A percentile compares a stretch with the other conserved stretches of the same genome.
phyloP scores from a whole-genome alignment of 2,797 vertebrate species.

The Catamblyrhynchus diadema region DNA sequence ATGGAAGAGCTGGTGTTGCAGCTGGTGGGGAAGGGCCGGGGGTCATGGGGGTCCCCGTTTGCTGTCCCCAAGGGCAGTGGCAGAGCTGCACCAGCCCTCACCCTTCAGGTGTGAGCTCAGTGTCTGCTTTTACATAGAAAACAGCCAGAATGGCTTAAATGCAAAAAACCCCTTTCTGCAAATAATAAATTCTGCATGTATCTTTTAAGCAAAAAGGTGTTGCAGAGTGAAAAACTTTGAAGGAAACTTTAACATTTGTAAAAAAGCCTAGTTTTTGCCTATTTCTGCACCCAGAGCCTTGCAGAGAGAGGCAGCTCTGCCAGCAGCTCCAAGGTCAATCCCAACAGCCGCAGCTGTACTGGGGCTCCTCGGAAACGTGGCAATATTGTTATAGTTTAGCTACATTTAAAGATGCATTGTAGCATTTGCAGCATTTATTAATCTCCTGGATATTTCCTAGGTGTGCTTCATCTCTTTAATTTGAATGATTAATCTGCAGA shows the following conservation, averaged over 20 bases:
- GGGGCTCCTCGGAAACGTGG: accelerated
- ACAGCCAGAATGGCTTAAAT: neutral
- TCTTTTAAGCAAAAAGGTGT: neutral
- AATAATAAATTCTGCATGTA: accelerated
- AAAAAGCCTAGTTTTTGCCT: neutral
- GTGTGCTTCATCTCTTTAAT: accelerated
- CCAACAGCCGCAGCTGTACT: accelerated
- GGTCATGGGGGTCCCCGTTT: accelerated
- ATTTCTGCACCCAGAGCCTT: neutral
- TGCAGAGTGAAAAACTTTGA: neutral
- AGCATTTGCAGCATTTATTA: neutral
- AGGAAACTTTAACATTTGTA: neutral
- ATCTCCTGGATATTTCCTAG: neutral
- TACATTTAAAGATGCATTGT: neutral
- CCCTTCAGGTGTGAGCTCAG: neutral
- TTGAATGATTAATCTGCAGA: neutral
- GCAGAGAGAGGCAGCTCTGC: neutral
- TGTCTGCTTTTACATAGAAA: accelerated
- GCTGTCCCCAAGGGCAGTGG: neutral
- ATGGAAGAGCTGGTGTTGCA: neutral
- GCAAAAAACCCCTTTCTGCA: neutral
- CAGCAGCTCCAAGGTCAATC: neutral
- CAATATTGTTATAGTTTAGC: neutral
- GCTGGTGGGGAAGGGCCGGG: neutral
- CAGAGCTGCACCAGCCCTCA: neutral